Percentiles rank a stretch among this genome's conserved stretches.
Conservation (phyloP, 2,888 invertebrate species). For the Ferdinandea cuprea region DNA sequence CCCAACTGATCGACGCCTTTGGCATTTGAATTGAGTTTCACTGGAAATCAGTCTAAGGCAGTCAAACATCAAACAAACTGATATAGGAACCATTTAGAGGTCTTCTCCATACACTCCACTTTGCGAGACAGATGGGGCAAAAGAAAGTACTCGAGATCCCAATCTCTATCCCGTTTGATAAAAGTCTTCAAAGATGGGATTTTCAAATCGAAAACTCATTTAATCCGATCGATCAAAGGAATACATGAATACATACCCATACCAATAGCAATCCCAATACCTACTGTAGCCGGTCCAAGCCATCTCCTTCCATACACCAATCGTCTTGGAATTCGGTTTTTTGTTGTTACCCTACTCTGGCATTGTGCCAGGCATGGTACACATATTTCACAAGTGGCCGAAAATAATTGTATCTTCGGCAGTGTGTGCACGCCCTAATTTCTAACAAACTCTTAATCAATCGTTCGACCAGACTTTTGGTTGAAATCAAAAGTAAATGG, state of each 20-base stretch:
- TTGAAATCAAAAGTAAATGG: slow-evolving; percentile 71
- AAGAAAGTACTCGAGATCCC: slow-evolving; percentile 68
- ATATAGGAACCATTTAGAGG: slow-evolving; percentile 56
- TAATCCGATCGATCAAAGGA: slow-evolving; percentile 67
- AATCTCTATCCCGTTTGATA: slow-evolving; percentile 56
- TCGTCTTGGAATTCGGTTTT: slow-evolving; percentile 52
- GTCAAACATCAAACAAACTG: not conserved
- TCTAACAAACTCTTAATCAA: slow-evolving; percentile 45
- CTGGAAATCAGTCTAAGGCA: slow-evolving; percentile 25
- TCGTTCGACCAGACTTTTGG: slow-evolving; percentile 11
- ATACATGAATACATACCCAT: too few relatives aligned
- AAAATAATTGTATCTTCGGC: slow-evolving; percentile 65
- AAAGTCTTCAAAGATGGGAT: slow-evolving; percentile 67
- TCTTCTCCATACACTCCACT: slow-evolving; percentile 17
- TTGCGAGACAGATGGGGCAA: slow-evolving; percentile 38
- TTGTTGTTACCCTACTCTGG: slow-evolving; percentile 8
- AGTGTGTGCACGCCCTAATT: slow-evolving; percentile 66
- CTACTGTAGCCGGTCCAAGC: slow-evolving; percentile 25
- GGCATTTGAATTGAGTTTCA: slow-evolving; percentile 60
- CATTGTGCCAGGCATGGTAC: slow-evolving; percentile 7
- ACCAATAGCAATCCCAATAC: too few relatives aligned
- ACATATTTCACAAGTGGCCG: slow-evolving; percentile 70
- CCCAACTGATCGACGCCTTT: slow-evolving; percentile 70
- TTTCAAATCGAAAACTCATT: slow-evolving; percentile 66
- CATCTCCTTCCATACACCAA: slow-evolving; percentile 42